Evolutionary conservation across 2,797 vertebrate genomes (phyloP), one percentile per base, ranked within the genome.

Genomic region (Coilia nasus): DNA sequence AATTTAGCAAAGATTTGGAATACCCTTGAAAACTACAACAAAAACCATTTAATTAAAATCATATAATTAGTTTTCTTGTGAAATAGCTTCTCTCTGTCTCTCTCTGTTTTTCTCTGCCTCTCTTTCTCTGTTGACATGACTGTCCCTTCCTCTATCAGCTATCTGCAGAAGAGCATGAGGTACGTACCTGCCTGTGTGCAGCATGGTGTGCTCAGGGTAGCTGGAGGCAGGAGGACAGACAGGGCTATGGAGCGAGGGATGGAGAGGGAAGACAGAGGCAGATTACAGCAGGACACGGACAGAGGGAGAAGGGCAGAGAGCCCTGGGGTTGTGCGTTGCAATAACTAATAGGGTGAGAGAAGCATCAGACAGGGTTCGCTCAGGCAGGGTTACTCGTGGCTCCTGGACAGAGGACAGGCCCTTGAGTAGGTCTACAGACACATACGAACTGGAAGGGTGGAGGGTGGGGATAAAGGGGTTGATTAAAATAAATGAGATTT

Each of bases 131-230:
- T 64, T 25, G 23, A 25, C 23, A 64, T n/a, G 1, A 64, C 31
- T 78, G 71, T 41, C 35, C 19, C 31, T 78, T 19, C 19, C 17
- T 78, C 35, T 41, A 2, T 19, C 71, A 21, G 31, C 41, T 41
- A 78, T 78, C 50, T 54, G 35, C 14, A 44, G 41, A 41, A 44
- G 31, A 21, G 17, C 71, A 78, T 78, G 71, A 15, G 35, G 71
- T 78, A 78, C 71, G 31, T 78, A 78, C 71, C 71, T 78, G 71
- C 35, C 71, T 41, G 71, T 44, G 31, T 78, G 71, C 71, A 78
- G 71, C 71, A 41, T 78, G 71, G 71, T 41, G 19, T 44, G 15
- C 71, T 35, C 31, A 44, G 31, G 31, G 71, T 35, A 41, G 23
- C 31, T 21, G 71, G 71, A 78, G 19, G 71, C 17, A 59, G 57